These are phyloP conservation scores for Mesodorylaimus sp. DNA, from an alignment of 2,888 invertebrate species.

Conservation along the genomic window DNA sequence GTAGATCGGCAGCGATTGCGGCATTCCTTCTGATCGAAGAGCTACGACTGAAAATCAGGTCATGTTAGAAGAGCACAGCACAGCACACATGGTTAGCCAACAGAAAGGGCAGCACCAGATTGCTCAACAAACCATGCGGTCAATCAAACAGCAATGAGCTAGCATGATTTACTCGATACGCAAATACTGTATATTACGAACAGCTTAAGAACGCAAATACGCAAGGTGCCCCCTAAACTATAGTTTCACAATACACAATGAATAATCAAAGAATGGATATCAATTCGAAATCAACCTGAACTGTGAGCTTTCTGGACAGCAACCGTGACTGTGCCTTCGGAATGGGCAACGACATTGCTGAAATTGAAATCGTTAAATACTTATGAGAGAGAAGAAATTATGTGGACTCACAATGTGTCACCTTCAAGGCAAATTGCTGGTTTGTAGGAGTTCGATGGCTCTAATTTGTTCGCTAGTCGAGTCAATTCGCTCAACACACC, in stretches of 20 bases:
- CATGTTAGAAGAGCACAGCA: no score
- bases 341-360: background rate
- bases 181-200: no score
- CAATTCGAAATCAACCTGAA: background rate
- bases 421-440: background rate
- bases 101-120: no score
- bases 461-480: constrained; percentile 4
- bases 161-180: no score
- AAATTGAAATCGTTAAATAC: background rate
- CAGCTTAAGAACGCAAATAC: no score
- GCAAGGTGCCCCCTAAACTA: no score
- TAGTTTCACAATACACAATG: no score
- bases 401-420: background rate
- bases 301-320: background rate
- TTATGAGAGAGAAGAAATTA: background rate
- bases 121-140: no score
- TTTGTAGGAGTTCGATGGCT: background rate
- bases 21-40: no score
- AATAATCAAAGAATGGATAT: background rate
- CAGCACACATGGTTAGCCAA: no score
- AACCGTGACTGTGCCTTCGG: background rate
- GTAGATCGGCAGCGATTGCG: constrained; percentile 29
- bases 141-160: no score
- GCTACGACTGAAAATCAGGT: no score
- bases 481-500: background rate